Evolutionary conservation across 2,797 vertebrate species (phyloP).

Genomic region (Pangasius djambal): DNA sequence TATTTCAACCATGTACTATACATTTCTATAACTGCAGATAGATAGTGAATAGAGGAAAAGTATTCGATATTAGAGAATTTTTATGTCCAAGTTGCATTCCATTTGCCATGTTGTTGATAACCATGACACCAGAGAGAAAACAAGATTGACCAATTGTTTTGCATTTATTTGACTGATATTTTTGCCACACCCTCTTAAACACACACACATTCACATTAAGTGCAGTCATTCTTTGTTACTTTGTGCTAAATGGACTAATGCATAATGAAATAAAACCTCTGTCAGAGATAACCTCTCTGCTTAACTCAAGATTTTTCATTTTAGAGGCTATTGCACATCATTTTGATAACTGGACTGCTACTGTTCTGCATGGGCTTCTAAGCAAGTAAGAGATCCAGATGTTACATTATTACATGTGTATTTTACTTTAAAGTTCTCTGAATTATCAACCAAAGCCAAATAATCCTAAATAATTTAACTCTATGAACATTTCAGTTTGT

Average conservation of each 20-base stretch:
- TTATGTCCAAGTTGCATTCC: background rate
- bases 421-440: background rate
- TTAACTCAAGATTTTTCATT: background rate
- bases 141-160: background rate
- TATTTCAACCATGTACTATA: constrained; percentile 35
- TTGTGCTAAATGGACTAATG: background rate
- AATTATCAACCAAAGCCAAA: constrained; percentile 35
- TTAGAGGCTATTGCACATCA: background rate
- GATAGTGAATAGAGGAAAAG: background rate
- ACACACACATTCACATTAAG: background rate
- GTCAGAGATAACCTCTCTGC: background rate
- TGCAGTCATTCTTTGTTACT: background rate
- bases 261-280: background rate
- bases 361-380: background rate
- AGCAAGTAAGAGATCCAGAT: background rate
- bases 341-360: background rate
- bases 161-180: background rate
- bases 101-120: background rate
- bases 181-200: background rate
- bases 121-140: background rate
- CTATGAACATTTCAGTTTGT: background rate
- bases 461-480: background rate
- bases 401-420: background rate
- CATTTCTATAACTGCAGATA: constrained; percentile 8
- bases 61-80: background rate